Evolutionary conservation across 2,797 vertebrate genomes (phyloP).

Genomic region (Alca torda): DNA sequence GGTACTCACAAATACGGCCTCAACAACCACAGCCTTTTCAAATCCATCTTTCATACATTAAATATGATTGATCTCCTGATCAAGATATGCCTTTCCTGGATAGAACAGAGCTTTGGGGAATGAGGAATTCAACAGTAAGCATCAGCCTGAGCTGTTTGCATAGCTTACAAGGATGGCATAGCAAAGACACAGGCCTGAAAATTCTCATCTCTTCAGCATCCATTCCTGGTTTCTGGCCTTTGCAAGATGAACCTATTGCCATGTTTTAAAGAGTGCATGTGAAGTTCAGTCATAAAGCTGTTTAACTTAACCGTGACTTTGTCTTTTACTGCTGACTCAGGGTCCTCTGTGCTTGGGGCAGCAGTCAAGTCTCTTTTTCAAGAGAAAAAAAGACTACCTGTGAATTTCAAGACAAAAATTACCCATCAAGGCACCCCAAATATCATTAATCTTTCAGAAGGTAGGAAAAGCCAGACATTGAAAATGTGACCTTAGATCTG

Average conservation of each 20-base stretch:
- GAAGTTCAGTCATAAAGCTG: background rate
- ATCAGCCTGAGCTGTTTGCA: background rate
- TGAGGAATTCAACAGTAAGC: background rate
- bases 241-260: background rate
- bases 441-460: background rate
- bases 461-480: background rate
- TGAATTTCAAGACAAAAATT: background rate
- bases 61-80: background rate
- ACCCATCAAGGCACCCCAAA: background rate
- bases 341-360: background rate
- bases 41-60: background rate
- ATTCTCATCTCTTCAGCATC: background rate
- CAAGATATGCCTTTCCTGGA: background rate
- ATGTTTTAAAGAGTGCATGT: background rate
- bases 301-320: background rate
- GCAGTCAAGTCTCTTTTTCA: background rate
- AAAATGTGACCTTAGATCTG: background rate
- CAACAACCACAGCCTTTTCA: background rate
- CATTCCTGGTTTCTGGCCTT: background rate
- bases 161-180: background rate
- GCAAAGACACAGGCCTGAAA: background rate
- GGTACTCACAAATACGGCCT: background rate
- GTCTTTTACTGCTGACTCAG: background rate
- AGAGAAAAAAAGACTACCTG: background rate
- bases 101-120: background rate